Percentiles rank a stretch among this genome's conserved stretches.
phyloP scores from a whole-genome alignment of 2,888 invertebrate genomes.

The Stictocephala bisonia region DNA sequence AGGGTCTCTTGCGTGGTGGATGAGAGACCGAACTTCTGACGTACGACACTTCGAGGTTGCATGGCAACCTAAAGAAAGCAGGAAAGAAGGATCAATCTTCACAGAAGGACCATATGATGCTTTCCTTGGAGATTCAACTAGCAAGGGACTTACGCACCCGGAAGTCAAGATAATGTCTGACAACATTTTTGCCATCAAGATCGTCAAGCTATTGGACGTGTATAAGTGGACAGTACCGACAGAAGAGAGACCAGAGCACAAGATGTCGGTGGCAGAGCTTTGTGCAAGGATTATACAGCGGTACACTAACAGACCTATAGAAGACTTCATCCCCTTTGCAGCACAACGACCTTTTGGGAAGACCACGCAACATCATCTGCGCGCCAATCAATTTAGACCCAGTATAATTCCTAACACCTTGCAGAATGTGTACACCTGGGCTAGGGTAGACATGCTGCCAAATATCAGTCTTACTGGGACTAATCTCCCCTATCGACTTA shows the following conservation, averaged over 20 bases:
- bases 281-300: not conserved
- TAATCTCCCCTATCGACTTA: not conserved
- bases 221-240: not conserved
- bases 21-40: not conserved
- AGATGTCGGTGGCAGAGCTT: not conserved
- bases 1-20: not conserved
- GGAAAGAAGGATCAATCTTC: not conserved
- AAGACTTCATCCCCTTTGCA: conserved; percentile 1
- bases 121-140: not conserved
- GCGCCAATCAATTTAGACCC: conserved; percentile 3
- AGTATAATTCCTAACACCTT: conserved; percentile 9
- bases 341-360: not conserved
- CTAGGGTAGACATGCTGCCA: not conserved
- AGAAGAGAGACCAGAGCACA: not conserved
- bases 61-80: not conserved
- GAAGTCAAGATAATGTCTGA: not conserved
- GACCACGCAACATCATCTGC: conserved; percentile 12
- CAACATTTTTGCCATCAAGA: not conserved
- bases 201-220: not conserved
- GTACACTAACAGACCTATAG: not conserved
- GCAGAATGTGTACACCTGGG: conserved; percentile 19
- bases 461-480: not conserved
- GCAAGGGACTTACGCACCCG: not conserved
- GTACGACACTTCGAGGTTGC: not conserved
- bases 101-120: not conserved